Conservation (phyloP, 2,113 vertebrate genomes). For the Tapirus terrestris region DNA sequence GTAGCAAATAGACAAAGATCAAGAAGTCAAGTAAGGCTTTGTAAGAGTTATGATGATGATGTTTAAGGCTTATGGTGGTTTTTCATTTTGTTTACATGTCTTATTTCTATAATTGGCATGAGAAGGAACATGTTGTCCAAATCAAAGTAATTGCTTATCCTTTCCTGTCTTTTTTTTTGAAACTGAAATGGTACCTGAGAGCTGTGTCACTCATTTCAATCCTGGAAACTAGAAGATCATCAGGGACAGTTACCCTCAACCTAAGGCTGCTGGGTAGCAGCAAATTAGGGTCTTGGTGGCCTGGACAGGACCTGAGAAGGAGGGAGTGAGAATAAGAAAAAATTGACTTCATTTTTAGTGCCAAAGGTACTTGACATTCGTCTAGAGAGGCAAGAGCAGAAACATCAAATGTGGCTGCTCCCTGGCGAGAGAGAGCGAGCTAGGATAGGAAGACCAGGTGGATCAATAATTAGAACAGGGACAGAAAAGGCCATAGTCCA, state of each 20-base stretch:
- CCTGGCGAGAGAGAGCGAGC: not conserved
- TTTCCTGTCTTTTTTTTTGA: not conserved
- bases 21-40: not conserved
- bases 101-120: not conserved
- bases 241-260: not conserved
- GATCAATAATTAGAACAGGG: not conserved
- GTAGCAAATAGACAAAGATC: not conserved
- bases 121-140: not conserved
- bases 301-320: not conserved
- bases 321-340: not conserved
- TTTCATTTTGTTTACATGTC: not conserved
- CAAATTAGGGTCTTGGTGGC: not conserved
- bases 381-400: not conserved
- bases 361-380: not conserved
- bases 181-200: slow-evolving; percentile 8
- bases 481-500: not conserved
- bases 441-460: not conserved
- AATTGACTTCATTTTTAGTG: not conserved
- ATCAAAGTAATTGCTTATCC: not conserved
- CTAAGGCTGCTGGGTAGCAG: not conserved
- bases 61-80: not conserved
- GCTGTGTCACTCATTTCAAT: not conserved
- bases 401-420: not conserved
- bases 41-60: not conserved
- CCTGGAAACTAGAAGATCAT: not conserved